Conservation (phyloP, 2,113 vertebrate genomes). For the Rhombomys opimus region DNA sequence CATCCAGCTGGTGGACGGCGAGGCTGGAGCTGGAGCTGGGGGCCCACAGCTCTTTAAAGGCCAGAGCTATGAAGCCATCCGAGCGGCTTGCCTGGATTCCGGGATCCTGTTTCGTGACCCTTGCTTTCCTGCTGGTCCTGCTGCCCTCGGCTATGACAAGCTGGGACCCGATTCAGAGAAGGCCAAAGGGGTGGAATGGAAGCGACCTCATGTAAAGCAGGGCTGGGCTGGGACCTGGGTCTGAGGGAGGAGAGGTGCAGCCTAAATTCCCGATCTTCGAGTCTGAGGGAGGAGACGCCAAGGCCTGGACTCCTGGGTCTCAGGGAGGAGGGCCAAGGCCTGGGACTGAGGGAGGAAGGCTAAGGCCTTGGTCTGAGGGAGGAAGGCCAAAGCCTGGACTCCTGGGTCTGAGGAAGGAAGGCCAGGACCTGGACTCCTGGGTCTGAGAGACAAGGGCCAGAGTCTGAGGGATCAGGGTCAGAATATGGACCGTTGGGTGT, state of each 20-base stretch:
- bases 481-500: neutral
- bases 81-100: constrained; percentile 70
- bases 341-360: neutral
- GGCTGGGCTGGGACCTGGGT: neutral
- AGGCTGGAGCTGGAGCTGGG: neutral
- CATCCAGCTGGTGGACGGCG: constrained; percentile 72
- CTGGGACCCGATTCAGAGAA: constrained; percentile 74
- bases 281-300: neutral
- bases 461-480: too few relatives aligned
- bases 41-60: constrained; percentile 56
- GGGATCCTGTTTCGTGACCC: constrained; percentile 79
- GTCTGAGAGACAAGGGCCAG: neutral
- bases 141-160: constrained; percentile 79
- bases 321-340: neutral
- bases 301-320: neutral
- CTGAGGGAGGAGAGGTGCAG: neutral
- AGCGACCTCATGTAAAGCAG: constrained; percentile 81
- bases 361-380: neutral
- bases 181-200: constrained; percentile 81
- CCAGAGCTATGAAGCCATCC: constrained; percentile 79
- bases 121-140: constrained; percentile 77
- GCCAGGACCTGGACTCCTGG: neutral
- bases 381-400: neutral
- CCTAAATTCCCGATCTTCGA: neutral
- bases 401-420: neutral